These are phyloP conservation scores for Synanthedon myopaeformis DNA, from an alignment of 2,888 invertebrate genomes.

Conservation along the genomic window DNA sequence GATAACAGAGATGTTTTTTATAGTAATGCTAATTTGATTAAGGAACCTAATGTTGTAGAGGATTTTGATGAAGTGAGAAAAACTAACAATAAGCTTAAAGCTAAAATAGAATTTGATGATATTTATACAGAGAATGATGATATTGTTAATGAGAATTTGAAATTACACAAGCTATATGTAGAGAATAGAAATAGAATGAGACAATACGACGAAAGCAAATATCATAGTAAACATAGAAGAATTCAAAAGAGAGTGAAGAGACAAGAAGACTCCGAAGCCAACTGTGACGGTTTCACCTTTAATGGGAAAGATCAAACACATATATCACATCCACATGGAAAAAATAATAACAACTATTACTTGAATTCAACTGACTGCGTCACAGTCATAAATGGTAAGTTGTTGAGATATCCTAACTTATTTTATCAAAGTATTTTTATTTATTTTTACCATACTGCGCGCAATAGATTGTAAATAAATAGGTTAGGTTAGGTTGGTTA, in stretches of 20 bases:
- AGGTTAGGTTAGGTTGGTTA: too few species aligned
- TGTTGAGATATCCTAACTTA: too few species aligned
- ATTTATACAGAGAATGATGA: slow-evolving; percentile 23
- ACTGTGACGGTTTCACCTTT: slow-evolving; percentile 30
- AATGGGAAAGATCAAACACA: slow-evolving; percentile 12
- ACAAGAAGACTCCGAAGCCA: slow-evolving; percentile 18
- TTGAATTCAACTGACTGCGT: slow-evolving; percentile 42
- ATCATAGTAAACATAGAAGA: background rate
- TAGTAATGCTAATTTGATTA: background rate
- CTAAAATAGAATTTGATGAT: slow-evolving; percentile 13
- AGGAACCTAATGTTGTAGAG: background rate
- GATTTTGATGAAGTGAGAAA: background rate
- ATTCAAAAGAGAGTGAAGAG: slow-evolving; percentile 34
- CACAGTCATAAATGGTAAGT: slow-evolving; percentile 43
- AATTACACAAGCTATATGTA: slow-evolving; percentile 8
- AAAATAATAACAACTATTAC: slow-evolving; percentile 25
- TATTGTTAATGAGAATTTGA: slow-evolving; percentile 14
- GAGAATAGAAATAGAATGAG: slow-evolving; percentile 9
- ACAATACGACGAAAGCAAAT: slow-evolving; percentile 7
- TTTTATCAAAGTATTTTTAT: too few species aligned
- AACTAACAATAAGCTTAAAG: background rate
- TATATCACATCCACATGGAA: slow-evolving; percentile 38
- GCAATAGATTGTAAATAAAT: too few species aligned
- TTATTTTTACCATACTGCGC: too few species aligned
- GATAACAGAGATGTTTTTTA: background rate